These are phyloP conservation scores for Scophthalmus maximus DNA, from an alignment of 2,113 vertebrate genomes.

Conservation along the genomic window DNA sequence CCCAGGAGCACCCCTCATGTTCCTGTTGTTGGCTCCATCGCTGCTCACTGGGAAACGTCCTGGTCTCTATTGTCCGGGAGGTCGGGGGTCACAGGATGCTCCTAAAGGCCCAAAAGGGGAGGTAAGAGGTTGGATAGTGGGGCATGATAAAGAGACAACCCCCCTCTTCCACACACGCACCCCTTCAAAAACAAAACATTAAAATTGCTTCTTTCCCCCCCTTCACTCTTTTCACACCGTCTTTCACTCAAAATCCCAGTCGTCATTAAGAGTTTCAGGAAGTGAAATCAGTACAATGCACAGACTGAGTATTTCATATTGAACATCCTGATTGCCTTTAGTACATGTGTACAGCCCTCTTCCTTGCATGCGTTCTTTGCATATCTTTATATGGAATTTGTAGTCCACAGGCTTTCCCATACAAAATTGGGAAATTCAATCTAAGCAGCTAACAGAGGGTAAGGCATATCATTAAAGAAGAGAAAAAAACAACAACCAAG, in stretches of 20 bases:
- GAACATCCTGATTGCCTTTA: conserved; percentile 69
- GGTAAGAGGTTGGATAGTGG: conserved; percentile 84
- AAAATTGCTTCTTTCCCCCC: conserved; percentile 69
- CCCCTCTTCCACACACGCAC: conserved; percentile 8
- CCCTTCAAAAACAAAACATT: conserved; percentile 70
- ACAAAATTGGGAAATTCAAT: conserved; percentile 60
- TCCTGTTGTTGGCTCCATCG: conserved; percentile 85
- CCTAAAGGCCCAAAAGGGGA: conserved; percentile 83
- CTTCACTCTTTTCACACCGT: conserved; percentile 42
- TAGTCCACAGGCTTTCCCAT: conserved; percentile 61
- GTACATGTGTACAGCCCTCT: conserved; percentile 45
- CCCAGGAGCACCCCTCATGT: conserved; percentile 87
- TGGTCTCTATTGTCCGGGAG: conserved; percentile 82
- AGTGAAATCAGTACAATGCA: conserved; percentile 67
- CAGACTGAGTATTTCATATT: conserved; percentile 65
- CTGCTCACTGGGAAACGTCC: conserved; percentile 87
- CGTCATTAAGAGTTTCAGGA: conserved; percentile 72
- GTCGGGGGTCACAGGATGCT: conserved; percentile 86
- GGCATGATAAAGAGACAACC: conserved; percentile 77
- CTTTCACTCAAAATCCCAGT: conserved; percentile 59
- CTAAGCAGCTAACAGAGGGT: conserved; percentile 36
- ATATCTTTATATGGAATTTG: conserved; percentile 55
- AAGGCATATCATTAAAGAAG: conserved; percentile 52
- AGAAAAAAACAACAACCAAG: conserved; percentile 26
- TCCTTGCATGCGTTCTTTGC: conserved; percentile 47